Base-by-base conservation (phyloP, 2,888 invertebrate genomes). In the Spisula subtruncata region DNA sequence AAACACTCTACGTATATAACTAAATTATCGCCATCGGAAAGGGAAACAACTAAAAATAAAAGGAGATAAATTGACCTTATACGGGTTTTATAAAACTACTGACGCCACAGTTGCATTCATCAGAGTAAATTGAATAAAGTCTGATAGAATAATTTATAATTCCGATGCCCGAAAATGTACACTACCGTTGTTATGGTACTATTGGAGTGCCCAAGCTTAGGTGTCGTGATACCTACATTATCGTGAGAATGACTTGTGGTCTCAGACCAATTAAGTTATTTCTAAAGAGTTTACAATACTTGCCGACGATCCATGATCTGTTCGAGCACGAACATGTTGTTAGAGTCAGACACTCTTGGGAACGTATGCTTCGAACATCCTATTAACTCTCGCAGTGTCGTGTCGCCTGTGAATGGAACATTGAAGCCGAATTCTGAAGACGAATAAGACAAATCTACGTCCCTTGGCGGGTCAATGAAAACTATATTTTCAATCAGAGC, bases 221-320 rank as follows among this genome's bases (percentile, higher is more conserved):
- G 25, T 66, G 0, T 4, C n/a, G 25, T 66, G 25, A 66, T 66
- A 66, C 25, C 20, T 25, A 25, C 25, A 5, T 25, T 8, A 12
- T n/a, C 25, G 60, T 25, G 25, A 66, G 60, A 25, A 66, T 66
- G 25, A 25, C 60, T n/a, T 25, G 25, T 66, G 25, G 60, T 66
- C 60, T 66, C 60, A n/a, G 60, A 66, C 8, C 60, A 66, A 66
- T 66, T 66, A 66, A 66, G n/a, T 66, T 66, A n/a, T 25, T 66
- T 25, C 18, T 4, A n/a, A 20, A 10, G 60, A n/a, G 1, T 66
- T 66, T 25, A 25, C 60, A 66, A 66, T 66, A 66, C n/a, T 25
- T 4, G 60, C 5, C 60, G 25, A 66, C 25, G 25, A n/a, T 66
- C n/a, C 25, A 10, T 66, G 60, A 66, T 66, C 60, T 66, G 0